phyloP scores from a whole-genome alignment of 2,888 invertebrate species.

The Tanytarsus gracilentus region DNA sequence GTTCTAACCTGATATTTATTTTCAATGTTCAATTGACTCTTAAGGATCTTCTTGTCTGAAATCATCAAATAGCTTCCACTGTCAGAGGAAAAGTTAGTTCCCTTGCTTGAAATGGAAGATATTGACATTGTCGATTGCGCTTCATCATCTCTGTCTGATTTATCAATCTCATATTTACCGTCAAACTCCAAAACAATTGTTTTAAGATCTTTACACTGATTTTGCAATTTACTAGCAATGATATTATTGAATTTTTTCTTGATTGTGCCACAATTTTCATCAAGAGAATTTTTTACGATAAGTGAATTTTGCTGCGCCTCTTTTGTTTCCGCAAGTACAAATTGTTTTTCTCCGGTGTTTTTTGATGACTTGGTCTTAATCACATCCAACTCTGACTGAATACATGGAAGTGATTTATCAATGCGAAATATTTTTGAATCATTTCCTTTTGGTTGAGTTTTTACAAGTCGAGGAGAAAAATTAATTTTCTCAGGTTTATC shows the following conservation, averaged over 20 bases:
- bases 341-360: too few relatives aligned
- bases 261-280: neutral
- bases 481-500: neutral
- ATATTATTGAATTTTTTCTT: neutral
- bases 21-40: neutral
- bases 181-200: neutral
- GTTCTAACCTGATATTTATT: slow-evolving; percentile 12
- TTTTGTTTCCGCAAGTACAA: too few relatives aligned
- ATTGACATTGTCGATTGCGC: slow-evolving; percentile 36
- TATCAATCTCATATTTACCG: slow-evolving; percentile 28
- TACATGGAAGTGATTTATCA: slow-evolving; percentile 23
- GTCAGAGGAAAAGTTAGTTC: slow-evolving; percentile 41
- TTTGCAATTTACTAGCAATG: neutral
- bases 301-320: neutral
- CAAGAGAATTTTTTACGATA: neutral
- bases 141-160: slow-evolving; percentile 33
- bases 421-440: neutral
- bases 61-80: slow-evolving; percentile 40
- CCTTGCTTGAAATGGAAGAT: slow-evolving; percentile 40
- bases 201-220: neutral
- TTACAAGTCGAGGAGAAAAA: neutral
- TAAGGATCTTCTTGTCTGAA: slow-evolving; percentile 39
- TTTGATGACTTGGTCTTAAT: neutral
- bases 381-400: neutral
- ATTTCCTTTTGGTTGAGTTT: slow-evolving; percentile 15